Percentiles rank a stretch among this genome's conserved stretches.
These are phyloP conservation scores for Aphelenchoides besseyi DNA, from an alignment of 1,140 invertebrate genomes.

Conservation along the genomic window DNA sequence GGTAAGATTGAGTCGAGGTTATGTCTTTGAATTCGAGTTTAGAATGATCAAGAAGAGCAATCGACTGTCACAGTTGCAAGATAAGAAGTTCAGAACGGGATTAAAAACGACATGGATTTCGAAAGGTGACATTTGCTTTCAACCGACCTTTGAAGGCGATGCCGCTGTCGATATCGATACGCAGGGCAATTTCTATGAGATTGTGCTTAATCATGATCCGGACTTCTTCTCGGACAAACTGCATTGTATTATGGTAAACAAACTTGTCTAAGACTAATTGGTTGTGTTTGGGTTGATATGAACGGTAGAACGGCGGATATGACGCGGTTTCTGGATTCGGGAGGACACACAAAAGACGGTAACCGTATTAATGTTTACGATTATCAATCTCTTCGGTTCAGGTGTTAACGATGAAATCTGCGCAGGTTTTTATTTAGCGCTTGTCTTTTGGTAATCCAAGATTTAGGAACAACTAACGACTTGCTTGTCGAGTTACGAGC, in stretches of 20 bases:
- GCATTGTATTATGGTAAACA: constrained; percentile 49
- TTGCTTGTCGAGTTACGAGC: constrained; percentile 59
- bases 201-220: constrained; percentile 56
- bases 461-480: constrained; percentile 47
- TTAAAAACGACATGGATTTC: constrained; percentile 59
- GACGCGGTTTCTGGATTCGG: neutral
- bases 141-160: constrained; percentile 35
- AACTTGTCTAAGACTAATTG: too few relatives aligned
- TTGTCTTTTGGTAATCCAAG: neutral
- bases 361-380: too few relatives aligned
- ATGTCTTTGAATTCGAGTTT: neutral
- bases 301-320: constrained; percentile 52
- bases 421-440: neutral
- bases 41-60: constrained; percentile 16
- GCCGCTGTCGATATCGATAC: neutral
- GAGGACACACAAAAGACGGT: constrained; percentile 10
- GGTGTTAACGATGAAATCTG: neutral
- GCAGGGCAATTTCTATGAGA: constrained; percentile 54
- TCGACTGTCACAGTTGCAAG: constrained; percentile 48
- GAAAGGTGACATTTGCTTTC: constrained; percentile 60
- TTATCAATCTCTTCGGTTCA: too few relatives aligned
- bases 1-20: too few relatives aligned
- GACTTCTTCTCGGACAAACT: constrained; percentile 53
- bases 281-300: too few relatives aligned
- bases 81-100: constrained; percentile 53